Conservation (phyloP, 2,113 vertebrate genomes). For the Labeo rohita region DNA sequence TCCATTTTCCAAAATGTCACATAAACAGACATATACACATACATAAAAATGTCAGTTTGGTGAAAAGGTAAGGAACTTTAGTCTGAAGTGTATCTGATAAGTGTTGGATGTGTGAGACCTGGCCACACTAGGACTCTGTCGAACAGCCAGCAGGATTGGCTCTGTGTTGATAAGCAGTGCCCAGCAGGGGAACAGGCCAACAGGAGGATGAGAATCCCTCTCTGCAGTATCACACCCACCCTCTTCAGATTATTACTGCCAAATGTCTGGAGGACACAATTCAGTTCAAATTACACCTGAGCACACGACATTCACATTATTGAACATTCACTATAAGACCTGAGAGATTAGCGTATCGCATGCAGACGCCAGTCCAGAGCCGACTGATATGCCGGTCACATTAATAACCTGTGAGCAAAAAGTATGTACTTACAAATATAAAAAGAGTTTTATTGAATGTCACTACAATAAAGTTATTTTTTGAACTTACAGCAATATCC, state of each 20-base stretch:
- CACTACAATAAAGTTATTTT: neutral
- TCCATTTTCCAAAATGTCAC: neutral
- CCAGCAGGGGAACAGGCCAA: conserved; percentile 92
- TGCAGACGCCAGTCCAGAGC: conserved; percentile 83
- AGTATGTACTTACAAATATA: neutral
- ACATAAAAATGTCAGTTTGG: neutral
- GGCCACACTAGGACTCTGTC: conserved; percentile 81
- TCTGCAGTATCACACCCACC: conserved; percentile 87
- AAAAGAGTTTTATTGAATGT: neutral
- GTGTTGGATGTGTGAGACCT: conserved; percentile 71
- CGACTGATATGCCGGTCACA: conserved; percentile 82
- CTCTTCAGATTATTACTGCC: conserved; percentile 85
- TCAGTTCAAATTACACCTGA: neutral
- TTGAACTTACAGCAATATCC: conserved; percentile 77
- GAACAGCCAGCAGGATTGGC: conserved; percentile 79
- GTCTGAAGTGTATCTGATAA: neutral
- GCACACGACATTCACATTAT: conserved; percentile 22
- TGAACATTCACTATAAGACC: conserved; percentile 68
- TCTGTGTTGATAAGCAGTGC: conserved; percentile 87
- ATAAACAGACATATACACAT: neutral
- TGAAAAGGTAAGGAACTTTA: neutral
- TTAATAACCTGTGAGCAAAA: conserved; percentile 82
- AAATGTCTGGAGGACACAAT: conserved; percentile 74
- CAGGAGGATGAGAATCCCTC: conserved; percentile 81
- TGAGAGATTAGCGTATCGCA: conserved; percentile 91